phyloP scores from a whole-genome alignment of 2,113 vertebrate species.

The Oplegnathus fasciatus region DNA sequence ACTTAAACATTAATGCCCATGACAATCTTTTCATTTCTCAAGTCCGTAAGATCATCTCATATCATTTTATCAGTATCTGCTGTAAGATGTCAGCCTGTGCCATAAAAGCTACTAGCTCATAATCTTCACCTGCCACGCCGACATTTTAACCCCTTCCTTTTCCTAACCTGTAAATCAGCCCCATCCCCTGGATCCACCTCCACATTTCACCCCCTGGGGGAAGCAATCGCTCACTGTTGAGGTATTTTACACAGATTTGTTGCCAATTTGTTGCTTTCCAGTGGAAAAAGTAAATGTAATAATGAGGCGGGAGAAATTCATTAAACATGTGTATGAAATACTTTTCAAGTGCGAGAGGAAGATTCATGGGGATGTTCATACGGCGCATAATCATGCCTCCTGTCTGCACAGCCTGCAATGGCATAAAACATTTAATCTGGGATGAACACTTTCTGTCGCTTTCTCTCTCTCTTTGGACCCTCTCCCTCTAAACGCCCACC shows the following conservation, averaged over 20 bases:
- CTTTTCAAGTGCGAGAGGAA: constrained; percentile 75
- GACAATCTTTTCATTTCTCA: constrained; percentile 14
- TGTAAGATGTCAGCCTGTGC: background rate
- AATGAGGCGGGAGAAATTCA: constrained; percentile 78
- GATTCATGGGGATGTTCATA: constrained; percentile 84
- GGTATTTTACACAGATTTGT: constrained; percentile 74
- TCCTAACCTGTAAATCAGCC: constrained; percentile 40
- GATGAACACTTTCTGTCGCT: constrained; percentile 83
- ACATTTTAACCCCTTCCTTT: constrained; percentile 31
- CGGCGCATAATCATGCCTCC: constrained; percentile 86
- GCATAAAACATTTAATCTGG: constrained; percentile 91
- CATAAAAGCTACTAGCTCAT: constrained; percentile 21
- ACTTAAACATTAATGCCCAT: constrained; percentile 36
- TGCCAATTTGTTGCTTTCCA: constrained; percentile 78
- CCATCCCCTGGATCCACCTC: constrained; percentile 17
- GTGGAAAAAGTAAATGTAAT: constrained; percentile 74
- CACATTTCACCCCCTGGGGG: constrained; percentile 44
- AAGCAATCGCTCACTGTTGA: constrained; percentile 51
- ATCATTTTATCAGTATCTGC: constrained; percentile 40
- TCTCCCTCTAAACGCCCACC: constrained; percentile 40
- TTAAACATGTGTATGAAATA: constrained; percentile 79
- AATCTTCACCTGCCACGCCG: constrained; percentile 25
- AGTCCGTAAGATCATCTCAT: constrained; percentile 6
- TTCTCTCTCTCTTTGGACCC: constrained; percentile 65
- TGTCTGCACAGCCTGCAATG: constrained; percentile 83